Conservation (phyloP, 2,888 invertebrate genomes). For the Omphaloscelis lunosa region DNA sequence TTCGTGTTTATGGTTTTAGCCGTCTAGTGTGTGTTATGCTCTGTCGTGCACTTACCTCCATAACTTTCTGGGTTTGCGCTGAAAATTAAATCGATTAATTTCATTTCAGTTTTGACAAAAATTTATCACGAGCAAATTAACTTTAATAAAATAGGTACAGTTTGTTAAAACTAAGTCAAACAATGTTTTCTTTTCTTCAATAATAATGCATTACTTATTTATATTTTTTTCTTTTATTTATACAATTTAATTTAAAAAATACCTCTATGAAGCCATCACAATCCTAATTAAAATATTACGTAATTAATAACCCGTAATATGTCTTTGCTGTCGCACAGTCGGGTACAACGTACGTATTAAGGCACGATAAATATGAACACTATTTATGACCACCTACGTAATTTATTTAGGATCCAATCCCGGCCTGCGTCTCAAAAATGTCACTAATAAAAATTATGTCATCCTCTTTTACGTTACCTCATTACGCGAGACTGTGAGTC, state of each 20-base stretch:
- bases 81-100: constrained; percentile 4
- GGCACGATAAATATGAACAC: not conserved
- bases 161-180: not conserved
- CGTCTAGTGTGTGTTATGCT: constrained; percentile 32
- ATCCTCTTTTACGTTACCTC: constrained; percentile 22
- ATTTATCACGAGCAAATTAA: too few species aligned
- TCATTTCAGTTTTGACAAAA: not conserved
- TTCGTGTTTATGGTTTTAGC: constrained; percentile 59
- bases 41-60: constrained; percentile 34
- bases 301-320: too few species aligned
- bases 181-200: not conserved
- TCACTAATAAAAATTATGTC: constrained; percentile 18
- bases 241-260: not conserved
- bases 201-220: not conserved
- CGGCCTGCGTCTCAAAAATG: constrained; percentile 5
- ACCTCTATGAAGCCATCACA: not conserved
- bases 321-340: not conserved
- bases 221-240: not conserved
- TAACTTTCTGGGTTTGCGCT: constrained; percentile 12
- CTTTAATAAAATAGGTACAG: not conserved
- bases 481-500: constrained; percentile 26
- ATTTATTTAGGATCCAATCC: not conserved
- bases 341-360: not conserved
- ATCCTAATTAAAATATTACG: not conserved
- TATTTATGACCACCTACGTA: not conserved